Evolutionary conservation across 2,888 invertebrate genomes (phyloP), one percentile per base, ranked within the genome.

Genomic region (Heterodera filipjevi): DNA sequence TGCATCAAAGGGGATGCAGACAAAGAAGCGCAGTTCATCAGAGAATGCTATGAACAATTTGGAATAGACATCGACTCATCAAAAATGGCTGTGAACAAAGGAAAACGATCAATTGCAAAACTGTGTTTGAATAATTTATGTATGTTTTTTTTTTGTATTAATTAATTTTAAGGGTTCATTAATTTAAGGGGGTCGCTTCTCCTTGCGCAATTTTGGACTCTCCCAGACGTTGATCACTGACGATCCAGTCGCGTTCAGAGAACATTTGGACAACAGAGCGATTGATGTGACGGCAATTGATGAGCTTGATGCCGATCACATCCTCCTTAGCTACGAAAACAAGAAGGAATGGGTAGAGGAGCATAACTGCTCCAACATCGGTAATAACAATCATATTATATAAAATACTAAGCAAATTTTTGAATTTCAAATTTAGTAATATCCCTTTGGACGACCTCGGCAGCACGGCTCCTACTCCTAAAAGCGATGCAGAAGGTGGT

Each of bases 261-360:
- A 78, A 10, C 12, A 70, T 39, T n/a, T 77, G n/a, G 59, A 72
- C 27, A 66, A 77, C 76, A 12, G 19, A n/a, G 6, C 44, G 19
- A 27, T 77, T 16, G 53, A 77, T 27, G 49, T 77, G 6, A n/a
- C 33, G 16, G 14, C 32, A 10, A 33, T 49, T 10, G 76, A 72
- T n/a, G 8, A 39, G 27, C 35, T 77, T 19, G 12, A 33, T 30
- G 77, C 16, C 0, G n/a, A 78, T 3, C 22, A 22, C 19, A 77
- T 77, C 5, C 32, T 74, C 27, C 3, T 77, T 22, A 33, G 8
- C 6, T 78, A 77, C 6, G 16, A n/a, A 6, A 8, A 46, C 12
- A 78, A 46, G 49, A 53, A 35, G 27, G 77, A 77, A 19, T 77
- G 27, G n/a, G 77, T 77, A n/a, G 27, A 27, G 6, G 71, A 70